Percentiles rank a stretch among this genome's conserved stretches.
Evolutionary conservation across 2,888 invertebrate genomes (phyloP).

Genomic region (Metalampra italica): DNA sequence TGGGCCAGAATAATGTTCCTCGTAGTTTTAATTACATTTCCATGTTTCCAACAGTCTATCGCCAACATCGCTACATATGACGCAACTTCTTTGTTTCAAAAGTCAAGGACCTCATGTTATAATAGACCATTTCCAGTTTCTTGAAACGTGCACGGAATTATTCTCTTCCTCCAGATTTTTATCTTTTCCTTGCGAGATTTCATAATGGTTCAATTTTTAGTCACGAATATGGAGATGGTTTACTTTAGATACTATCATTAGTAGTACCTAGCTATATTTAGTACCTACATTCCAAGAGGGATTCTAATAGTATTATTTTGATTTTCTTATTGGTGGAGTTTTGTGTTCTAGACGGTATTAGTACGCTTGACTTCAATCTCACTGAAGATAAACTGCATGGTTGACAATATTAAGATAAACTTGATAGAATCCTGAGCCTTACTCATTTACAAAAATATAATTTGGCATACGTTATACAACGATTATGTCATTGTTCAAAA

Average conservation of each 20-base stretch:
- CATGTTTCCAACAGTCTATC: constrained; percentile 4
- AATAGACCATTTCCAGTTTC: constrained; percentile 48
- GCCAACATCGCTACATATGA: constrained; percentile 3
- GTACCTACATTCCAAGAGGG: not conserved
- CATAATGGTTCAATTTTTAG: not conserved
- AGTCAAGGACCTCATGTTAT: constrained; percentile 58
- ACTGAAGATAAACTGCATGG: no score
- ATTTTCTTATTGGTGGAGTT: no score
- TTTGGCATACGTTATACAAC: no score
- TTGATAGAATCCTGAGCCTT: no score
- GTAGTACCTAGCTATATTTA: no score
- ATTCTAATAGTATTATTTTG: no score
- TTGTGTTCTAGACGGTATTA: no score
- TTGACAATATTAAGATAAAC: no score
- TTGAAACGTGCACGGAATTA: constrained; percentile 47
- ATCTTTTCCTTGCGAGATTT: constrained; percentile 1
- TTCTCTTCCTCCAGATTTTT: constrained; percentile 39
- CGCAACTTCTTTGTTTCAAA: constrained; percentile 28
- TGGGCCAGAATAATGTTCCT: not conserved
- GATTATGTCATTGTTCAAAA: not conserved
- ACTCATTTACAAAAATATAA: no score
- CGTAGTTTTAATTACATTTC: constrained; percentile 5
- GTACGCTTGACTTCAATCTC: no score
- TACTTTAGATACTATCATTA: not conserved
- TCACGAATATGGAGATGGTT: constrained; percentile 5